Evolutionary conservation across 2,797 vertebrate species (phyloP).

Genomic region (Sitta carolinensis): DNA sequence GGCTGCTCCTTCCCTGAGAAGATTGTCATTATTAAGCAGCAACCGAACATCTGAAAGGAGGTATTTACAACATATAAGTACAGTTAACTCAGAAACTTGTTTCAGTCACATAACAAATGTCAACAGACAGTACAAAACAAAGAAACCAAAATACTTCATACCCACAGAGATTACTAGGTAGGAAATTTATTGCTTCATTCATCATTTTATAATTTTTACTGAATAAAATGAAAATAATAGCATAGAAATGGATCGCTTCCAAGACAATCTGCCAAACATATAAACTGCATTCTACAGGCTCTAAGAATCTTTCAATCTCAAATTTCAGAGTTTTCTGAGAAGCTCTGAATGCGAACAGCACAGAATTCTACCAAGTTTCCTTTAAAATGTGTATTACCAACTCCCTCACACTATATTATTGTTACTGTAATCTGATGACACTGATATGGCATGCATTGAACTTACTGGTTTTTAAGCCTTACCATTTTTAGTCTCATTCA

Average conservation of each 20-base stretch:
- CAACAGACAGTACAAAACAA: not conserved
- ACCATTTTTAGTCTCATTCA: not conserved
- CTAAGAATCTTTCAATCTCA: not conserved
- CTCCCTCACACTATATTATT: not conserved
- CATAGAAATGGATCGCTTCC: not conserved
- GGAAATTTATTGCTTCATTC: not conserved
- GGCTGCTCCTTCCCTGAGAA: constrained; percentile 96
- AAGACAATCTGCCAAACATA: not conserved
- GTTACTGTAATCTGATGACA: not conserved
- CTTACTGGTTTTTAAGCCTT: not conserved
- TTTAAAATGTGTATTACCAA: not conserved
- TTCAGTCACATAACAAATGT: not conserved
- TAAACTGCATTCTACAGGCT: not conserved
- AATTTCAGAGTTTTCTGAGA: not conserved
- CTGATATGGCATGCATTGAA: not conserved
- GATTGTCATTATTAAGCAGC: constrained; percentile 96
- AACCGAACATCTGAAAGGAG: constrained; percentile 90
- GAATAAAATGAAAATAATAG: not conserved
- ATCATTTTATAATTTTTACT: not conserved
- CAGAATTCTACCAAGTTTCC: not conserved
- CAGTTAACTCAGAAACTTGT: not conserved
- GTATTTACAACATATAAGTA: not conserved
- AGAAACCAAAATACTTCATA: not conserved
- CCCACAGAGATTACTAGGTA: not conserved
- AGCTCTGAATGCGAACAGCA: not conserved